Evolutionary conservation across 2,888 invertebrate genomes (phyloP), one percentile per base, ranked within the genome.

Genomic region (Netelia inedita): DNA sequence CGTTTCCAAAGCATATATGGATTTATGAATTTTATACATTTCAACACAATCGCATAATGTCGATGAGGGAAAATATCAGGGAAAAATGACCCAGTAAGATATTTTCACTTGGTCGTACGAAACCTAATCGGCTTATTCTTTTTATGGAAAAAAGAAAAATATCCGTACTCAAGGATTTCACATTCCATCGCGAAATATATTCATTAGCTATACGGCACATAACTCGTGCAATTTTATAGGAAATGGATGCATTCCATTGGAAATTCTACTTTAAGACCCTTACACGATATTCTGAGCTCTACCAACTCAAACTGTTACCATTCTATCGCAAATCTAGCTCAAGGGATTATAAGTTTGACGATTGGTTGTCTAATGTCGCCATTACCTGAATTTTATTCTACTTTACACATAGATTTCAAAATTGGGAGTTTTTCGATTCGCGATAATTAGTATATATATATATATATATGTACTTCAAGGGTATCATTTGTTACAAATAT

Each of bases 181-280:
- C 53, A 53, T 53, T 57, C 16, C 19, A 63, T 72, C 5, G 55
- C 10, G 41, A 35, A 55, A 11, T 59, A 46, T 11, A 46, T 19
- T n/a, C 28, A 46, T 63, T 59, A 63, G 55, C 35, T 68, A 9
- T 59, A 11, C 41, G 59, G 55, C 57, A 72, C 21, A 23, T 69
- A n/a, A 19, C 46, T 57, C 57, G 66, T 65, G 68, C 55, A 50
- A 59, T 23, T 83, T 69, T 63, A n/a, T 79, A 11, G 65, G 11
- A 68, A 75, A 66, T 78, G 23, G 46, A 65, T 61, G 53, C 83
- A 80, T 81, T 81, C 84, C 80, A 84, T 72, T 66, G 28, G 43
- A 61, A 73, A 63, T 57, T 72, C 69, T 73, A 63, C 19, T 43
- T 57, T 2, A n/a, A 21, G 28, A 50, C 35, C 23, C 21, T 21